Base-by-base conservation (phyloP, 2,888 invertebrate species). In the Polyploca ridens region DNA sequence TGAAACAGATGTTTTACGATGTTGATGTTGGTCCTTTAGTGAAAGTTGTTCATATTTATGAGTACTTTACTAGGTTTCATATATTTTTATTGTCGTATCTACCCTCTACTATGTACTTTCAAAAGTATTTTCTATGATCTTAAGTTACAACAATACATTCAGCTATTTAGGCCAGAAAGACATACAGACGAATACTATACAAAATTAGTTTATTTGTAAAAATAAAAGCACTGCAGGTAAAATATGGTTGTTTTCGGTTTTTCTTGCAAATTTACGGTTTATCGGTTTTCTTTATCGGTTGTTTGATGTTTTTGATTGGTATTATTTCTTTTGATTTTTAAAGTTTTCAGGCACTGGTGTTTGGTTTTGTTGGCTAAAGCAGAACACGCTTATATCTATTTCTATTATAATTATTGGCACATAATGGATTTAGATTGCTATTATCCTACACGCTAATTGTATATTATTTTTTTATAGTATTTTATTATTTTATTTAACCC, bases 221-320 rank as follows among this genome's bases (percentile, higher is more conserved):
- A 10, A 38, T 8, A 38, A 38, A 38, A 38, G 10, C 0, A 44
- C 14, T 13, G 14, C 7, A 46, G n/a, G 46, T 10, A 6, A n/a
- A 46, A 6, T 4, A 46, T n/a, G 10, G 46, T 5, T 10, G 46
- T 5, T 38, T 10, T 61, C 61, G 61, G 41, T 61, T 61, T 16
- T 38, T 61, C n/a, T 13, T 13, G 0, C 14, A 41, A 16, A 41
- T 7, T 41, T 19, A 44, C 61, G 27, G 38, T 61, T 41, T 41
- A 62, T 72, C 64, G 64, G n/a, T 41, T 57, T 62, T 54, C 54
- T 41, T 58, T 33, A 58, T 14, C 11, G 33, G 41, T 58, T 62
- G 57, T 46, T 59, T 44, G 54, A 33, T 62, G 54, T 63, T 62
- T 58, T 58, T 62, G 41, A 57, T 62, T 64, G 63, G 58, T 63